Evolutionary conservation across 30 jellyfish, hydroid and myxozoan species (phyloP).

Genomic region (Pelagia noctiluca): DNA sequence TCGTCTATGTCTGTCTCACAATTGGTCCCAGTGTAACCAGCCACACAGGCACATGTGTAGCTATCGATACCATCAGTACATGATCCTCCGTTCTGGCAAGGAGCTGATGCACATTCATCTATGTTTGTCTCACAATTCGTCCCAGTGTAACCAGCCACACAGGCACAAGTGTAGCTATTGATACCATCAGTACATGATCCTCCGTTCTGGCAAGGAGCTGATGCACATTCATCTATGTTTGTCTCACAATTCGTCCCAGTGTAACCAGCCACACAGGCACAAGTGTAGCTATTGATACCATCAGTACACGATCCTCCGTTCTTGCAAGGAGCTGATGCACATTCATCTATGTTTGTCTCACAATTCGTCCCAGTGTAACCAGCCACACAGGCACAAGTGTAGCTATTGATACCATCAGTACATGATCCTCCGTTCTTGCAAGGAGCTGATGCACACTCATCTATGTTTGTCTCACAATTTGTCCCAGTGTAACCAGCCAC

Average conservation of each 20-base stretch:
- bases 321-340: constrained; percentile 71
- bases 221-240: constrained; percentile 42
- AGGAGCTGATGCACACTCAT: constrained; percentile 21
- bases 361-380: constrained; percentile 60
- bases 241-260: constrained; percentile 50
- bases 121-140: constrained; percentile 41
- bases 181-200: constrained; percentile 55
- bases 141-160: constrained; percentile 65
- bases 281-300: constrained; percentile 16
- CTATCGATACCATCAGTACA: constrained; percentile 34
- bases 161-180: constrained; percentile 48
- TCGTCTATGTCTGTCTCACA: constrained; percentile 46
- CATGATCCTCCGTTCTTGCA: constrained; percentile 42
- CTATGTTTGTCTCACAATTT: constrained; percentile 33
- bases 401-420: constrained; percentile 17
- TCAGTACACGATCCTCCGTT: constrained; percentile 65
- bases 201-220: constrained; percentile 58
- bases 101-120: constrained; percentile 57
- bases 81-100: constrained; percentile 38
- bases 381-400: constrained; percentile 33
- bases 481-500: constrained; percentile 45
- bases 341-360: constrained; percentile 52
- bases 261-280: constrained; percentile 71
- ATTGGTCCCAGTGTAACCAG: constrained; percentile 37
- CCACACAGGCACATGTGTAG: constrained; percentile 25